phyloP scores from a whole-genome alignment of 2,888 invertebrate genomes.

The Nemapogon koenigi region DNA sequence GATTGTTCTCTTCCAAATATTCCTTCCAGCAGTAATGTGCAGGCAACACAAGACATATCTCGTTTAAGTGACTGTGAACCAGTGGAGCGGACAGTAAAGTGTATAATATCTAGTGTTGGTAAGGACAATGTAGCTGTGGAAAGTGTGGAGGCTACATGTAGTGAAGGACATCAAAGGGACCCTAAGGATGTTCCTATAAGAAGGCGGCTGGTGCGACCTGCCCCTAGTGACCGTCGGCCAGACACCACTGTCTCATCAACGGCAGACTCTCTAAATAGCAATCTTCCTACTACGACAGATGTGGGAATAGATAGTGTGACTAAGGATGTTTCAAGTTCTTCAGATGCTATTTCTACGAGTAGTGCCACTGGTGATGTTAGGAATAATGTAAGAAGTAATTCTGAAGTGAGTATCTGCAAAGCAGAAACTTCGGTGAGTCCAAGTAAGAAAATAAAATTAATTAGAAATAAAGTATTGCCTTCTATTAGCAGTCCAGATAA shows the following conservation, averaged over 20 bases:
- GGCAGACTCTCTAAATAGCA: slow-evolving; percentile 37
- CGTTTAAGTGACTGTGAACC: slow-evolving; percentile 33
- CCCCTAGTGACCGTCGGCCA: slow-evolving; percentile 31
- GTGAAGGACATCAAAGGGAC: slow-evolving; percentile 31
- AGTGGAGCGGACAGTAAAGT: slow-evolving; percentile 47
- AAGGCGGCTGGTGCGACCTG: slow-evolving; percentile 46
- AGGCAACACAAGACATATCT: slow-evolving; percentile 17
- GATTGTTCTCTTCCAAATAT: slow-evolving; percentile 20
- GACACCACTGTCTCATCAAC: slow-evolving; percentile 58
- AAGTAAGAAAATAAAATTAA: slow-evolving; percentile 53
- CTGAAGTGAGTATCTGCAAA: slow-evolving; percentile 57
- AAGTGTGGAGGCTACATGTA: slow-evolving; percentile 56
- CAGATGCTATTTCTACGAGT: slow-evolving; percentile 37
- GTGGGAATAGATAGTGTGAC: slow-evolving; percentile 32
- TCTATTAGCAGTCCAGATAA: slow-evolving; percentile 23
- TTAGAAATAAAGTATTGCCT: slow-evolving; percentile 43
- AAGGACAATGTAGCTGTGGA: slow-evolving; percentile 49
- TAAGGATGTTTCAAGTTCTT: slow-evolving; percentile 58
- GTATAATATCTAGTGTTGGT: slow-evolving; percentile 51
- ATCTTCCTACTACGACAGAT: slow-evolving; percentile 28
- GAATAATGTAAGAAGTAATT: slow-evolving; percentile 28
- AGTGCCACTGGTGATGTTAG: slow-evolving; percentile 32
- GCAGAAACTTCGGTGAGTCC: slow-evolving; percentile 53
- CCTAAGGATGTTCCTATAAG: slow-evolving; percentile 32
- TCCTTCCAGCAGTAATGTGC: slow-evolving; percentile 40